phyloP scores from a whole-genome alignment of 2,797 vertebrate species.

The Pangasius krempfi region DNA sequence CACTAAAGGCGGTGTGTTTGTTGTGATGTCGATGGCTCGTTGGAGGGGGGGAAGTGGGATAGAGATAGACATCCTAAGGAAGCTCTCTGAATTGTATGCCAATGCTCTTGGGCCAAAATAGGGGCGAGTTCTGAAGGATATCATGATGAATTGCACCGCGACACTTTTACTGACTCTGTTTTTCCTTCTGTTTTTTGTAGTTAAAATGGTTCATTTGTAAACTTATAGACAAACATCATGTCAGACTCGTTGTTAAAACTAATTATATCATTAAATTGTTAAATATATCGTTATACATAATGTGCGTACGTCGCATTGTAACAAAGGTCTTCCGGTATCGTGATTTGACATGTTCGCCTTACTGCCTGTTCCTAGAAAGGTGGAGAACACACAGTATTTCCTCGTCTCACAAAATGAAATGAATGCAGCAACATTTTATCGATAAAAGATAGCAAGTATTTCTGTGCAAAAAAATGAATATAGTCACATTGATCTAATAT shows the following conservation, averaged over 20 bases:
- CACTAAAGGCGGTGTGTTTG: not conserved
- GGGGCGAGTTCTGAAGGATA: not conserved
- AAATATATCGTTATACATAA: not conserved
- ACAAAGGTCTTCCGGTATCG: not conserved
- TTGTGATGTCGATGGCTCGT: not conserved
- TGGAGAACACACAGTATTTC: not conserved
- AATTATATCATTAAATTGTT: not conserved
- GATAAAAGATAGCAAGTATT: not conserved
- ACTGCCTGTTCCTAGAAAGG: too few relatives aligned
- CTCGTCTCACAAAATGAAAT: not conserved
- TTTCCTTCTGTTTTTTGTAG: not conserved
- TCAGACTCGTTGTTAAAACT: not conserved
- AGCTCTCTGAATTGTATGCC: conserved; percentile 24
- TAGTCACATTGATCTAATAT: not conserved
- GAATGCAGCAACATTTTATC: not conserved
- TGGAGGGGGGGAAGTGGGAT: conserved; percentile 5
- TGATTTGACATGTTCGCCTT: too few relatives aligned
- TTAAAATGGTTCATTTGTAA: not conserved
- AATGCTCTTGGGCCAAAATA: not conserved
- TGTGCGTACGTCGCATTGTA: not conserved
- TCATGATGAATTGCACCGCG: not conserved
- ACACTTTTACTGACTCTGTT: not conserved
- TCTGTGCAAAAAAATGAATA: not conserved
- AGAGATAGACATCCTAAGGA: conserved; percentile 25
- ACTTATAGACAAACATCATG: not conserved